Evolutionary conservation across 2,797 vertebrate genomes (phyloP), one percentile per base, ranked within the genome.

Genomic region (Hephaestus fuliginosus): DNA sequence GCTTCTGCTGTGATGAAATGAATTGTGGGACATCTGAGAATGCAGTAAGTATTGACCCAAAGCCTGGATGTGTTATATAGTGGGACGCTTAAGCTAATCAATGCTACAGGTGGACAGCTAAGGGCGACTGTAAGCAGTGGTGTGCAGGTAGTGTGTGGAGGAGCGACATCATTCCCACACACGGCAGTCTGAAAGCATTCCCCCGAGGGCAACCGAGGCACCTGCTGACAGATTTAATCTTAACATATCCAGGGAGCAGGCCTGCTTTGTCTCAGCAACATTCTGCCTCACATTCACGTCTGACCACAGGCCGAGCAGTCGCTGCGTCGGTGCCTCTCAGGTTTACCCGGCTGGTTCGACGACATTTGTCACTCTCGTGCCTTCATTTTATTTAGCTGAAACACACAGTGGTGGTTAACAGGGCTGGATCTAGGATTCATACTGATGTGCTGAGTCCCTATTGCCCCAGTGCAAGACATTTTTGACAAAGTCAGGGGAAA

Each of bases 151-250:
- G 51, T 1, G 22, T 58, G 15, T 20, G n/a, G 41, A 49, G 20
- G 3, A 68, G n/a, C 3, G 25, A 33, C 3, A 39, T 70, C 22
- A 80, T 77, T 83, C 66, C 76, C 65, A 30, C 76, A 69, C 66
- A 60, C n/a, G 17, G 41, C 28, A 20, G 44, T 72, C 49, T 78
- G 64, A 57, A 12, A 84, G 76, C 7, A 30, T 82, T 80, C 69
- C 78, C 57, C 60, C 17, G 56, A 81, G 48, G 46, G 58, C 18
- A 63, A 61, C 63, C 76, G 44, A 60, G 74, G 70, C 69, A 55
- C 68, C 30, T 25, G 55, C 28, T 70, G 75, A 68, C 66, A 74
- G 43, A 70, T 48, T 75, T 70, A 52, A 78, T 85, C 71, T 66
- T 14, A 41, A 72, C 72, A 65, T 64, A 70, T 44, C 52, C 44